These are phyloP conservation scores for Sarcophaga variegata DNA, from an alignment of 2,888 invertebrate species.

Conservation along the genomic window DNA sequence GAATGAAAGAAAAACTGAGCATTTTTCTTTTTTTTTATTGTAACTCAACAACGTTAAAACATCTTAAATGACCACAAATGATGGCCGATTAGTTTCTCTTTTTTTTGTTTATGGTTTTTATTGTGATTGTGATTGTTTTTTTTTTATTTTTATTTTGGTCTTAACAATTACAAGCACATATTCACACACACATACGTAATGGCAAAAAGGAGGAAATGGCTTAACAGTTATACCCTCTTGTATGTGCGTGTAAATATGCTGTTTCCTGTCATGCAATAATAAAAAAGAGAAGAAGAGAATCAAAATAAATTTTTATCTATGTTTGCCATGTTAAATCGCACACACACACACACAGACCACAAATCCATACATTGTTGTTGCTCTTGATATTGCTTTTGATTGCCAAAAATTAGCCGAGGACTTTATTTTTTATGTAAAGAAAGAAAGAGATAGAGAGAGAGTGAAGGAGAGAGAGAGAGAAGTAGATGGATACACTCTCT, in stretches of 20 bases:
- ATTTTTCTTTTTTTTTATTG: background rate
- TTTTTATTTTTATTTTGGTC: background rate
- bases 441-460: background rate
- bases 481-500: no score
- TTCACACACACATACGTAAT: slow-evolving; percentile 1
- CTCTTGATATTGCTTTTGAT: slow-evolving; percentile 20
- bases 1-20: background rate
- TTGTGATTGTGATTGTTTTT: no score
- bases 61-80: slow-evolving; percentile 69
- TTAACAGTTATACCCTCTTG: slow-evolving; percentile 8
- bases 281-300: background rate
- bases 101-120: background rate
- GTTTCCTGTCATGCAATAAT: slow-evolving; percentile 35
- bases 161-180: slow-evolving; percentile 15
- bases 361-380: slow-evolving; percentile 34
- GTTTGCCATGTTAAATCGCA: slow-evolving; percentile 44
- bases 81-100: slow-evolving; percentile 61
- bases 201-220: background rate
- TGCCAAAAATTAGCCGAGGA: slow-evolving; percentile 66
- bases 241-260: slow-evolving; percentile 37
- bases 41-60: slow-evolving; percentile 44
- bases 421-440: background rate
- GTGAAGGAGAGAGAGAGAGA: background rate
- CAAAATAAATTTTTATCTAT: slow-evolving; percentile 58
- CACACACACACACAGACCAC: slow-evolving; percentile 40